Percentiles rank a stretch among this genome's conserved stretches.
phyloP scores from a whole-genome alignment of 53 echinoderm and acorn worm genomes.

The Henricia sp. region DNA sequence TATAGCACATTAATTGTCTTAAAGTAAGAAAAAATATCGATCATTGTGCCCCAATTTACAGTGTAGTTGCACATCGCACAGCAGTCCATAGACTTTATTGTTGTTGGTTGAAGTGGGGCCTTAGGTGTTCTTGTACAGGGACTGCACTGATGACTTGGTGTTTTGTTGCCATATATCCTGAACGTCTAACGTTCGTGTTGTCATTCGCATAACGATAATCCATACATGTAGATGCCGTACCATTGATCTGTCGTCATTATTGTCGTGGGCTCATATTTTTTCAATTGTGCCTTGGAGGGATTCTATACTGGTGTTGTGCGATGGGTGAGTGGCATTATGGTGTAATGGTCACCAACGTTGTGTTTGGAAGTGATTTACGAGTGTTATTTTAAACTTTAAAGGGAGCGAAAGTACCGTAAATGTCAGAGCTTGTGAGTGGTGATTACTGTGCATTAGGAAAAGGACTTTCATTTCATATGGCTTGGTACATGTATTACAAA shows the following conservation, averaged over 20 bases:
- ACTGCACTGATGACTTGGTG: neutral
- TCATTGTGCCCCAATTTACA: too few species aligned
- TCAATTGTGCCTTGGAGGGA: neutral
- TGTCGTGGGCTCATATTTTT: neutral
- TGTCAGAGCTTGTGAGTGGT: neutral
- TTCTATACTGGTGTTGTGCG: too few species aligned
- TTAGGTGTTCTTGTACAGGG: neutral
- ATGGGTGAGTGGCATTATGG: too few species aligned
- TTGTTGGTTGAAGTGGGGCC: neutral
- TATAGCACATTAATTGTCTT: too few species aligned
- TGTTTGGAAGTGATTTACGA: neutral
- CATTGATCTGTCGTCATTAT: neutral
- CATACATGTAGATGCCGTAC: neutral
- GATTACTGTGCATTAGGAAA: neutral
- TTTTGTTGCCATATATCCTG: neutral
- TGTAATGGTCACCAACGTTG: neutral
- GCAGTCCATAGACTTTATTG: too few species aligned
- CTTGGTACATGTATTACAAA: too few species aligned
- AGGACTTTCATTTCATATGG: too few species aligned
- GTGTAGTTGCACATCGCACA: too few species aligned
- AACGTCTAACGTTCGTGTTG: neutral
- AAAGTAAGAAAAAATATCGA: too few species aligned
- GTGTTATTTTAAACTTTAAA: neutral
- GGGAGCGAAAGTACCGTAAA: neutral
- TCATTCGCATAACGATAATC: slow-evolving; percentile 2